Conservation (phyloP, 2,113 vertebrate genomes). For the Pao palembangensis region DNA sequence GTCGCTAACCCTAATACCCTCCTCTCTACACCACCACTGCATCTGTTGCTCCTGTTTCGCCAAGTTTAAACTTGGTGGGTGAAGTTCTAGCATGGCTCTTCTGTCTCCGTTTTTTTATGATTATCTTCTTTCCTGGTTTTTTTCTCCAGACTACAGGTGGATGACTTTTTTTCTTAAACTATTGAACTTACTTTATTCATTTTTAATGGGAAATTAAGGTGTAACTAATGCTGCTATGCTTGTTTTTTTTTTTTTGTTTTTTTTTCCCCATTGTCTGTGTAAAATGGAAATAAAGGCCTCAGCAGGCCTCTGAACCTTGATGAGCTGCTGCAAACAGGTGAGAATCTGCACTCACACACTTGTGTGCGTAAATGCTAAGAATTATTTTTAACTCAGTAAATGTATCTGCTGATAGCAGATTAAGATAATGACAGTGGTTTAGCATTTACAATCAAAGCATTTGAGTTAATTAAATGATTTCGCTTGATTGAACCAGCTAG, state of each 20-base stretch:
- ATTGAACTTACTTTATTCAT: conserved; percentile 7
- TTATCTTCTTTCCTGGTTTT: conserved; percentile 13
- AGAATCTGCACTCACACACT: conserved; percentile 39
- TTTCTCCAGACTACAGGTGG: neutral
- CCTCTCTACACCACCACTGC: conserved; percentile 67
- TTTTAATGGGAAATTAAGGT: conserved; percentile 2
- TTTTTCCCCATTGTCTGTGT: conserved; percentile 12
- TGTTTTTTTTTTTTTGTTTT: conserved; percentile 27
- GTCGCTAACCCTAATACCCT: conserved; percentile 72
- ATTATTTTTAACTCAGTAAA: neutral
- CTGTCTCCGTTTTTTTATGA: conserved; percentile 14
- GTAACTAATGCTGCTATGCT: neutral
- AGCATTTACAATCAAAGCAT: too few species aligned
- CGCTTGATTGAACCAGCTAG: too few species aligned
- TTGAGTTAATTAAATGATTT: too few species aligned
- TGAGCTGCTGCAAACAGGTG: conserved; percentile 57
- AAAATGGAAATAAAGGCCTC: conserved; percentile 12
- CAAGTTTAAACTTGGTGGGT: conserved; percentile 73
- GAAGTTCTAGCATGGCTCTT: conserved; percentile 44
- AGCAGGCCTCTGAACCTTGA: conserved; percentile 30
- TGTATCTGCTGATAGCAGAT: neutral
- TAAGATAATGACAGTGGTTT: neutral
- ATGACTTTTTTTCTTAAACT: conserved; percentile 3
- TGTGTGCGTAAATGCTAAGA: neutral
- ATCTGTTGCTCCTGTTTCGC: conserved; percentile 71